Conservation (phyloP, 1,140 invertebrate genomes). For the Lycorma delicatula region DNA sequence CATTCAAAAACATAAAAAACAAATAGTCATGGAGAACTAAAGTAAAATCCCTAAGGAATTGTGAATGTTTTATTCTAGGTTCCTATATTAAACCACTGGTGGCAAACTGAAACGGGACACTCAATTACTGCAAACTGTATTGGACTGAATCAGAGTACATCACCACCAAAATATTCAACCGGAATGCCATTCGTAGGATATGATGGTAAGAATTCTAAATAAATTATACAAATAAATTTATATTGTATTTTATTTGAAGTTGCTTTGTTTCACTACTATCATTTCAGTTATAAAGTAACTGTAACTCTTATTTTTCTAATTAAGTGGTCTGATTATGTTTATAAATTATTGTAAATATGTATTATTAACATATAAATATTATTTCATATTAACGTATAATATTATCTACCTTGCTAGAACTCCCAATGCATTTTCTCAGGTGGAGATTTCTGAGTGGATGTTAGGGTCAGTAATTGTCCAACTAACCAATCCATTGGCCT, state of each 20-base stretch:
- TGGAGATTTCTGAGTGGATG: too few relatives aligned
- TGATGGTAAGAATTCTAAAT: slow-evolving; percentile 61
- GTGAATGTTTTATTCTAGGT: too few relatives aligned
- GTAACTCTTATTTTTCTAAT: neutral
- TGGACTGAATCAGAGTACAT: slow-evolving; percentile 56
- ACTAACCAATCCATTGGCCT: too few relatives aligned
- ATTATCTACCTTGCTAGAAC: slow-evolving; percentile 4
- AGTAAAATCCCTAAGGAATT: too few relatives aligned
- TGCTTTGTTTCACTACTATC: neutral
- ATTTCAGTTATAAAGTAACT: neutral
- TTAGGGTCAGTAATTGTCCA: too few relatives aligned
- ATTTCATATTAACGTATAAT: neutral
- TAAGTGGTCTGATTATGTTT: too few relatives aligned
- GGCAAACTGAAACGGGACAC: slow-evolving; percentile 92
- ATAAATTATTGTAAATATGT: too few relatives aligned
- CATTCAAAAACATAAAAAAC: too few relatives aligned
- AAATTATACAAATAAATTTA: too few relatives aligned
- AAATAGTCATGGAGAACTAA: too few relatives aligned
- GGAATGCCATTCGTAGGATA: slow-evolving; percentile 76
- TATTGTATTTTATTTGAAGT: neutral
- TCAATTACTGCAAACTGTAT: slow-evolving; percentile 76
- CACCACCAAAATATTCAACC: slow-evolving; percentile 57
- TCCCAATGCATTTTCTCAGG: too few relatives aligned
- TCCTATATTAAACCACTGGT: slow-evolving; percentile 89
- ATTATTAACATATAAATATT: too few relatives aligned